Evolutionary conservation across 1,140 invertebrate genomes (phyloP).

Genomic region (Onthophagus taurus): DNA sequence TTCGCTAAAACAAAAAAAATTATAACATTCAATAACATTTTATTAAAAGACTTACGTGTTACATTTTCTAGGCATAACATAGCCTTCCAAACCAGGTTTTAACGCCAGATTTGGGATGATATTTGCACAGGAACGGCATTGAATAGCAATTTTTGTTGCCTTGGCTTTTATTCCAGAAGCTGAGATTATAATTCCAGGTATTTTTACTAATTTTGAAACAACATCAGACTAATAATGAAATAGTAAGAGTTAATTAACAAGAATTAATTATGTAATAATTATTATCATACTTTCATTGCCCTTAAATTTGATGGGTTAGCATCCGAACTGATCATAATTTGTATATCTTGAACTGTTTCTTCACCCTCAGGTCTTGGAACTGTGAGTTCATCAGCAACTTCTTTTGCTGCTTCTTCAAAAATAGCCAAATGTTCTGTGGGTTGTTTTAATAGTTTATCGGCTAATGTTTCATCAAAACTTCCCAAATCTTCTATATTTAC

Average conservation of each 20-base stretch:
- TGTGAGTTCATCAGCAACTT: slow-evolving; percentile 96
- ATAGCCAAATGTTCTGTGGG: slow-evolving; percentile 89
- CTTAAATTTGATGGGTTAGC: slow-evolving; percentile 73
- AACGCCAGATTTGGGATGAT: slow-evolving; percentile 83
- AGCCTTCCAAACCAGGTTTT: slow-evolving; percentile 93
- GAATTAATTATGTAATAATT: too few species aligned
- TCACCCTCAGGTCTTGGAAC: slow-evolving; percentile 81
- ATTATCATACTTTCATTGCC: slow-evolving; percentile 67
- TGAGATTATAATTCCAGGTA: slow-evolving; percentile 92
- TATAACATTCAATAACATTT: background rate
- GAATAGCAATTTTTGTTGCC: slow-evolving; percentile 89
- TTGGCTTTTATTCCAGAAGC: slow-evolving; percentile 92
- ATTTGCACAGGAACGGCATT: slow-evolving; percentile 89
- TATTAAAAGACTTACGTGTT: slow-evolving; percentile 58
- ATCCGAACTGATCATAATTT: slow-evolving; percentile 82
- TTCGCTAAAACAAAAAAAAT: slow-evolving; percentile 49
- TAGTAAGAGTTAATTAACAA: background rate
- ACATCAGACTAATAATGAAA: slow-evolving; percentile 68
- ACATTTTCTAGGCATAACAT: slow-evolving; percentile 92
- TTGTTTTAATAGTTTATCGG: slow-evolving; percentile 85
- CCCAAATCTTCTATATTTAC: slow-evolving; percentile 90
- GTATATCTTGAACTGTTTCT: slow-evolving; percentile 88
- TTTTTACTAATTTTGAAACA: slow-evolving; percentile 88
- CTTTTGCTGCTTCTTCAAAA: slow-evolving; percentile 95
- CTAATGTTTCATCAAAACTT: slow-evolving; percentile 89